Percentiles rank a stretch among this genome's conserved stretches.
phyloP scores from a whole-genome alignment of 2,888 invertebrate genomes.

The Cryptophagus acutangulus region DNA sequence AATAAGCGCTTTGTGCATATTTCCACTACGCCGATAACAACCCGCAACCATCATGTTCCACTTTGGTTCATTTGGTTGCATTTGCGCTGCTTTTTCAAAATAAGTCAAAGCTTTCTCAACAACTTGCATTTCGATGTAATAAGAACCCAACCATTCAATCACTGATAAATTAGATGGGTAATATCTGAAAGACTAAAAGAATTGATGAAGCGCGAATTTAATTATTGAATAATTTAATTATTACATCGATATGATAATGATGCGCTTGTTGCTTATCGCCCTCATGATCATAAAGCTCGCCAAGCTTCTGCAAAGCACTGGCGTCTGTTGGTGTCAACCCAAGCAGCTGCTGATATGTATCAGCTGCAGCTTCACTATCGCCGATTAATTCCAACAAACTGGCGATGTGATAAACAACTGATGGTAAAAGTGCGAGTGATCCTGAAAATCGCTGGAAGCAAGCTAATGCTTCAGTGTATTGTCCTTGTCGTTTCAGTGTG shows the following conservation, averaged over 20 bases:
- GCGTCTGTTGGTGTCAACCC: conserved; percentile 86
- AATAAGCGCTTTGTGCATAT: conserved; percentile 61
- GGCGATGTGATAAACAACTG: conserved; percentile 67
- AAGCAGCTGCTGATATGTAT: conserved; percentile 69
- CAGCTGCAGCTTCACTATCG: conserved; percentile 58
- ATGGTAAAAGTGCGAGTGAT: conserved; percentile 54
- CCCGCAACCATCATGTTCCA: conserved; percentile 83
- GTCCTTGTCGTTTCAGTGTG: conserved; percentile 62
- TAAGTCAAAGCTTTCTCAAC: conserved; percentile 81
- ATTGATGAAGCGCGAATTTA: neutral
- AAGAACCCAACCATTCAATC: conserved; percentile 84
- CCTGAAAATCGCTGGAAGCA: conserved; percentile 70
- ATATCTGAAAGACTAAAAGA: conserved; percentile 61
- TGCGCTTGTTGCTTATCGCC: conserved; percentile 90
- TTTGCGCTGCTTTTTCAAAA: conserved; percentile 73
- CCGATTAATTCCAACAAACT: conserved; percentile 67
- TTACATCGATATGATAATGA: conserved; percentile 75
- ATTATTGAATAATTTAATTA: neutral
- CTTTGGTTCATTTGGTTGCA: conserved; percentile 75
- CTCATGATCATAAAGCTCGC: conserved; percentile 81
- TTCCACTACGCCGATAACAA: conserved; percentile 76
- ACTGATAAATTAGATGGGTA: conserved; percentile 70
- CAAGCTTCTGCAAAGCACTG: conserved; percentile 81
- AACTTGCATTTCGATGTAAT: conserved; percentile 83
- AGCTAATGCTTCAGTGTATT: conserved; percentile 70